Percentiles rank a stretch among this genome's conserved stretches.
Conservation (phyloP, 2,888 invertebrate species). For the Deroplatys truncata region DNA sequence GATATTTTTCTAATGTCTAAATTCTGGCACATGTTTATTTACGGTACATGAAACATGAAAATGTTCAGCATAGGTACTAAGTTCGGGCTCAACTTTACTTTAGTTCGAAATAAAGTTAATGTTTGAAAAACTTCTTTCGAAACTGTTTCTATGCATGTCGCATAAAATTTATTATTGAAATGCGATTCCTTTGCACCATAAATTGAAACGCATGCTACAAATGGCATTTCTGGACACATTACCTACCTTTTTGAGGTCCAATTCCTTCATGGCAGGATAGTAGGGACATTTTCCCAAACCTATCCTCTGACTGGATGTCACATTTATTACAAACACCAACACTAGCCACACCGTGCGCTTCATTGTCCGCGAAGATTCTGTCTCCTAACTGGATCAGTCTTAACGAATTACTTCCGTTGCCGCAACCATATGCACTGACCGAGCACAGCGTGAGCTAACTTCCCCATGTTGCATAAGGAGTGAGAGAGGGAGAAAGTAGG, state of each 20-base stretch:
- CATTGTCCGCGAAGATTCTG: neutral
- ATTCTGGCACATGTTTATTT: too few relatives aligned
- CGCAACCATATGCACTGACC: neutral
- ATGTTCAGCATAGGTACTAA: too few relatives aligned
- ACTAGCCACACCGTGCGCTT: neutral
- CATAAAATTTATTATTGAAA: too few relatives aligned
- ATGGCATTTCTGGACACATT: neutral
- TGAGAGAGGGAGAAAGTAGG: neutral
- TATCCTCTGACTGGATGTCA: constrained; percentile 32
- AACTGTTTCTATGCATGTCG: too few relatives aligned
- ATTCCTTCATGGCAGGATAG: constrained; percentile 60
- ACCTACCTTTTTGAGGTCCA: constrained; percentile 61
- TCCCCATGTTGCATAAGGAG: neutral
- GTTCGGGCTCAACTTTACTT: too few relatives aligned
- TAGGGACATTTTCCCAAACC: constrained; percentile 67
- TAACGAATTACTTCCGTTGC: neutral
- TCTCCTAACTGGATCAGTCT: neutral
- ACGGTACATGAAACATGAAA: too few relatives aligned
- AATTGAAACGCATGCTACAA: too few relatives aligned
- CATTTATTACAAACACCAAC: neutral
- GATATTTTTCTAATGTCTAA: too few relatives aligned
- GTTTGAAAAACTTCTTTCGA: too few relatives aligned
- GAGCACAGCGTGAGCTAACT: neutral
- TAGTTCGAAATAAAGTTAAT: too few relatives aligned
- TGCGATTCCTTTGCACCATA: too few relatives aligned